A percentile compares a stretch with the other conserved stretches of the same genome.
Conservation (phyloP, 1,140 invertebrate species). For the Sycophaga agraensis region DNA sequence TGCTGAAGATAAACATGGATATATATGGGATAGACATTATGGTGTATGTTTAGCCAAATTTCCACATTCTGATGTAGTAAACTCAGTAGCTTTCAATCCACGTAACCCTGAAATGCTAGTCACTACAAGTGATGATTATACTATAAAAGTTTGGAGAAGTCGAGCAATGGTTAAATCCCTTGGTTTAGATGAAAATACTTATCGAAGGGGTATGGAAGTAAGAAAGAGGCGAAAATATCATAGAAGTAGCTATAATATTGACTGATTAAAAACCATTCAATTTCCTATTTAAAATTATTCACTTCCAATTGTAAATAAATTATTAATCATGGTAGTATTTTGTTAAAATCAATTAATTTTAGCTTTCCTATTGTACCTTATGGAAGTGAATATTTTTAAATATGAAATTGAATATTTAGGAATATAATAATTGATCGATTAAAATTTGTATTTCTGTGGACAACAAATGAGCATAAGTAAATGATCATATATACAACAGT, state of each 20-base stretch:
- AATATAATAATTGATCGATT: conserved; percentile 19
- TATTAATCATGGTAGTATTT: neutral
- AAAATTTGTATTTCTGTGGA: neutral
- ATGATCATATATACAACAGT: too few relatives aligned
- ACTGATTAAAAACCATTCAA: conserved; percentile 54
- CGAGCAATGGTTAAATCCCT: conserved; percentile 55
- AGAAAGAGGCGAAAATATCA: conserved; percentile 48
- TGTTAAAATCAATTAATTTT: neutral
- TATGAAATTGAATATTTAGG: conserved; percentile 51
- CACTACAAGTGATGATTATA: conserved; percentile 84
- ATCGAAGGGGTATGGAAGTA: conserved; percentile 50
- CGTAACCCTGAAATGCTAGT: conserved; percentile 80
- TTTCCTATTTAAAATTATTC: conserved; percentile 50
- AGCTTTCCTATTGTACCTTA: conserved; percentile 8
- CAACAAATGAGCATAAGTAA: too few relatives aligned
- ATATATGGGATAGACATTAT: conserved; percentile 86
- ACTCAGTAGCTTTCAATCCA: conserved; percentile 86
- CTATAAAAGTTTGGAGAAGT: conserved; percentile 74
- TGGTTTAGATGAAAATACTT: conserved; percentile 45
- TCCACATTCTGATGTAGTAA: conserved; percentile 81
- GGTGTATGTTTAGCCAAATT: conserved; percentile 77
- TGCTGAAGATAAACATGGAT: conserved; percentile 83
- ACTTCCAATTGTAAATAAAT: conserved; percentile 18
- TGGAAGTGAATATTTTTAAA: conserved; percentile 37
- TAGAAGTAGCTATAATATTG: conserved; percentile 47